Base-by-base conservation (phyloP, 2,888 invertebrate species). In the Allophyes oxyacanthae region DNA sequence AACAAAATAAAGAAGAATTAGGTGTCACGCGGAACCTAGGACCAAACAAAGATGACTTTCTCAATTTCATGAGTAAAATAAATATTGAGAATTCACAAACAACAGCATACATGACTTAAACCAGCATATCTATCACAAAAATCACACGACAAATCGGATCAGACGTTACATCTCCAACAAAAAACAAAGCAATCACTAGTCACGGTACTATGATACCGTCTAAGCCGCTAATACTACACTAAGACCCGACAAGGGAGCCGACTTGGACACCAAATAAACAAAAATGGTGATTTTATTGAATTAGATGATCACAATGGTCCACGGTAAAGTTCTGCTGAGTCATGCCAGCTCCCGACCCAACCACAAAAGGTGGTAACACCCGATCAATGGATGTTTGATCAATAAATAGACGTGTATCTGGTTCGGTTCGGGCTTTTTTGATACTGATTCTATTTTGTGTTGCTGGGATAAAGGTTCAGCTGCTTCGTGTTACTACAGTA, bases 241-340 rank as follows among this genome's bases (percentile, higher is more conserved):
- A 82, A 86, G 84, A 75, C 79, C 86, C 89, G 86, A 87, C 90
- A 92, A 92, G 89, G 88, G 86, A 86, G 85, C 90, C 89, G 89
- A 85, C 87, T 64, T 59, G 67, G 48, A 61, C 58, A 75, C 53
- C 75, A 90, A 91, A 91, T 89, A 92, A 92, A 93, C 91, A 90
- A 92, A 90, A 92, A 91, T 92, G 89, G 88, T 89, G 91, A 91
- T 92, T 91, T 93, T 92, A 94, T 94, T 94, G 93, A 94, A 93
- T 94, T 94, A 94, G 90, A 84, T 82, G 91, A 89, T 90, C 91
- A 93, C 92, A 92, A 91, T 92, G 85, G 85, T 84, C 83, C 82
- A 77, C 78, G 84, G 82, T 79, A 79, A 72, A 68, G 80, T 85
- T 85, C 77, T 86, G 92, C 92, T 82, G 87, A 83, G 73, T 93